These are phyloP conservation scores for Eupithecia vulgata DNA, from an alignment of 2,888 invertebrate species.

Conservation along the genomic window DNA sequence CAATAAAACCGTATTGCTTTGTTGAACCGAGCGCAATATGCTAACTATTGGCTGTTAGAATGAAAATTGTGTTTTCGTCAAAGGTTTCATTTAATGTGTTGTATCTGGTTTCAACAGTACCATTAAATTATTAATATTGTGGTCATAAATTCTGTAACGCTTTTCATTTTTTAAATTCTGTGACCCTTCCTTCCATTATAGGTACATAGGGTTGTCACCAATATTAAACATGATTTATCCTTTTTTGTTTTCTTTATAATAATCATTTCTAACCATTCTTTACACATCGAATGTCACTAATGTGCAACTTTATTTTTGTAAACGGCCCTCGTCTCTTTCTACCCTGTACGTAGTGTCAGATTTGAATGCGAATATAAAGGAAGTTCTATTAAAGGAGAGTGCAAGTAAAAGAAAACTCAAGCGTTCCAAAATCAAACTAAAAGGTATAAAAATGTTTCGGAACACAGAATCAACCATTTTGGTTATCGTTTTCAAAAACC, in stretches of 20 bases:
- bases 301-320: too few relatives aligned
- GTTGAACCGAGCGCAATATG: constrained; percentile 15
- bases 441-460: neutral
- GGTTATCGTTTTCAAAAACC: neutral
- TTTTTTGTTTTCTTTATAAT: too few relatives aligned
- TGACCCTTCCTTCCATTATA: too few relatives aligned
- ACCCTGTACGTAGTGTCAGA: too few relatives aligned
- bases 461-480: neutral
- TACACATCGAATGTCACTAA: too few relatives aligned
- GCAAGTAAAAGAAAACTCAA: neutral
- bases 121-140: neutral
- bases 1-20: constrained; percentile 43
- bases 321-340: too few relatives aligned
- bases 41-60: neutral
- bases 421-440: neutral
- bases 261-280: too few relatives aligned
- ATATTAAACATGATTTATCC: too few relatives aligned
- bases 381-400: neutral
- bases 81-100: neutral
- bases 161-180: too few relatives aligned
- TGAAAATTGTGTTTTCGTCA: neutral
- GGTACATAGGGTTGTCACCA: too few relatives aligned
- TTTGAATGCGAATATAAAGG: neutral
- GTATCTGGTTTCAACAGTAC: neutral
- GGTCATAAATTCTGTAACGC: neutral